phyloP scores from a whole-genome alignment of 2,888 invertebrate species.

The Nomada lathburiana region DNA sequence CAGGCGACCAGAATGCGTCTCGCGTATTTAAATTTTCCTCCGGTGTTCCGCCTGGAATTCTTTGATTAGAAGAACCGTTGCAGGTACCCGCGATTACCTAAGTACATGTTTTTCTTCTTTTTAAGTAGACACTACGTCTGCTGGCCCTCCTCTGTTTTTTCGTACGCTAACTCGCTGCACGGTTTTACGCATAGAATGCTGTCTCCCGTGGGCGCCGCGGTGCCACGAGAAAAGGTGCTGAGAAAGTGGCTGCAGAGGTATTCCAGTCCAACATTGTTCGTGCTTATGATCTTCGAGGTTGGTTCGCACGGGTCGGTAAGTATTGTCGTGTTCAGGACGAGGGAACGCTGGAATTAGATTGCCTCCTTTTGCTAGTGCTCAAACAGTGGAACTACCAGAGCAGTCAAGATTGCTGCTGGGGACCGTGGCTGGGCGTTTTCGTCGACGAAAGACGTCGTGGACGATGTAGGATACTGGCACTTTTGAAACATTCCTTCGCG shows the following conservation, averaged over 20 bases:
- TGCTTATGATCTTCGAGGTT: slow-evolving; percentile 48
- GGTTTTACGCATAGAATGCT: slow-evolving; percentile 45
- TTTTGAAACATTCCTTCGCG: too few relatives aligned
- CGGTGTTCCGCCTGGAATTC: slow-evolving; percentile 76
- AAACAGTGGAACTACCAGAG: not conserved
- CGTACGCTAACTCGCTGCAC: slow-evolving; percentile 22
- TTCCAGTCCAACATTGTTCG: slow-evolving; percentile 53
- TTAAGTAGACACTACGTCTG: slow-evolving; percentile 26
- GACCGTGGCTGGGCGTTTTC: too few relatives aligned
- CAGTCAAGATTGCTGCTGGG: too few relatives aligned
- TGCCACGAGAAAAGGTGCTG: slow-evolving; percentile 28
- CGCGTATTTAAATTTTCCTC: slow-evolving; percentile 82
- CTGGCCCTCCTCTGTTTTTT: slow-evolving; percentile 8
- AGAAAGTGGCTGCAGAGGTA: slow-evolving; percentile 39
- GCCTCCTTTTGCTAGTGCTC: not conserved
- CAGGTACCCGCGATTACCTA: slow-evolving; percentile 50
- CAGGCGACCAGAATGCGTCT: slow-evolving; percentile 72
- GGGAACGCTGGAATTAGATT: slow-evolving; percentile 15
- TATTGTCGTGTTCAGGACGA: slow-evolving; percentile 10
- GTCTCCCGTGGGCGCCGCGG: slow-evolving; percentile 20
- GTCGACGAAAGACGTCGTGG: too few relatives aligned
- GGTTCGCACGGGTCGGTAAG: slow-evolving; percentile 11
- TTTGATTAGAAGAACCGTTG: slow-evolving; percentile 81
- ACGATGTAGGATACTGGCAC: too few relatives aligned
- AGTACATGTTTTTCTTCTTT: slow-evolving; percentile 30